Conservation (phyloP, 2,888 invertebrate genomes). For the Caenorhabditis afra region DNA sequence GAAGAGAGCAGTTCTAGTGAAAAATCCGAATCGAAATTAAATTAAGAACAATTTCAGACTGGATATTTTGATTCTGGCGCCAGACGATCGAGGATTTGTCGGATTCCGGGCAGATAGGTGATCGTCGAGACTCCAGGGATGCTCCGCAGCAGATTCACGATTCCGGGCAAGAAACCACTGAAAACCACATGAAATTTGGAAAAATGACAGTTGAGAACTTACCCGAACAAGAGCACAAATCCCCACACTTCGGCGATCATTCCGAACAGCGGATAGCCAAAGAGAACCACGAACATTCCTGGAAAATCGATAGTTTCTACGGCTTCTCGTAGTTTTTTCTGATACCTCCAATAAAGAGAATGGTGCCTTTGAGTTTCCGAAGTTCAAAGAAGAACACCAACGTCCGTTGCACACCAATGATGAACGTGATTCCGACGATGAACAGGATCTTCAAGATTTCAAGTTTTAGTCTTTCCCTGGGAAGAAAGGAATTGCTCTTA, state of each 20-base stretch:
- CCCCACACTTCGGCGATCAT: conserved; percentile 98
- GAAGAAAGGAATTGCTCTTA: conserved; percentile 84
- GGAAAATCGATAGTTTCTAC: conserved; percentile 90
- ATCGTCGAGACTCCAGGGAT: conserved; percentile 93
- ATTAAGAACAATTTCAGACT: conserved; percentile 62
- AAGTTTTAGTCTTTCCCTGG: conserved; percentile 6
- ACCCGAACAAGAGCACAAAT: conserved; percentile 87
- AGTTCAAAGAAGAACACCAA: conserved; percentile 97
- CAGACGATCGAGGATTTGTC: conserved; percentile 83
- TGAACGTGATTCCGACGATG: conserved; percentile 93
- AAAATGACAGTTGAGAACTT: conserved; percentile 63
- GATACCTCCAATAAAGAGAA: conserved; percentile 77
- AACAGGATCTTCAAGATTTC: conserved; percentile 90
- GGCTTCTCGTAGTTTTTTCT: neutral
- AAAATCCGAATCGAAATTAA: too few species aligned
- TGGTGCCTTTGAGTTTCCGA: conserved; percentile 90
- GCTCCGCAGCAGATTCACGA: conserved; percentile 93
- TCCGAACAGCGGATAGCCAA: conserved; percentile 96
- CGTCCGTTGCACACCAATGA: conserved; percentile 95
- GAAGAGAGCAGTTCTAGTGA: neutral
- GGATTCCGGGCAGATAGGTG: conserved; percentile 91
- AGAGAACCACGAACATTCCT: conserved; percentile 91
- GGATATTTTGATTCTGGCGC: conserved; percentile 80
- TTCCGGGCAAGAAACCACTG: conserved; percentile 97
- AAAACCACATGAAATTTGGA: conserved; percentile 71